Conservation (phyloP, 1,140 invertebrate genomes). For the Habropoda laboriosa region DNA sequence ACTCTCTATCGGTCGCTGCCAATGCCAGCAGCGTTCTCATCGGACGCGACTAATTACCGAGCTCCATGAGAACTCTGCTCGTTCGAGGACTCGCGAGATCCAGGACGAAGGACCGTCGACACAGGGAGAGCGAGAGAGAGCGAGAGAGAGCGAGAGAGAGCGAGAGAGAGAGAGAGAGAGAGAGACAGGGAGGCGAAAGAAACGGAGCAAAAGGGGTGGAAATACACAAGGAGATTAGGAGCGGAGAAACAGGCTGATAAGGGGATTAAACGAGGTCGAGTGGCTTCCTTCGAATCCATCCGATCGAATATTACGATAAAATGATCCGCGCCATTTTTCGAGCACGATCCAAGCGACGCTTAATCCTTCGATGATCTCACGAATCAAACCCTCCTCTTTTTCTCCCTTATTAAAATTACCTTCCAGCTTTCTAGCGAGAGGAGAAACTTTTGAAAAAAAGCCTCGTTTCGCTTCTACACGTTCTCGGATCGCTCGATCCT, state of each 20-base stretch:
- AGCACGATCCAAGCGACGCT: background rate
- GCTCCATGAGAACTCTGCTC: background rate
- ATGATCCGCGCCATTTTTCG: background rate
- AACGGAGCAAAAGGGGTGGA: conserved; percentile 4
- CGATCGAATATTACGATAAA: conserved; percentile 44
- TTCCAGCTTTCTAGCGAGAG: background rate
- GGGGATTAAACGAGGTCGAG: conserved; percentile 46
- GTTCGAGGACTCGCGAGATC: background rate
- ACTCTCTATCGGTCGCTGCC: conserved; percentile 13
- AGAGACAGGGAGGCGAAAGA: conserved; percentile 5
- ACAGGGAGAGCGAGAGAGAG: too few relatives aligned
- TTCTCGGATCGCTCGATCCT: background rate
- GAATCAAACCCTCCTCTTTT: background rate
- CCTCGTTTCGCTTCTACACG: background rate
- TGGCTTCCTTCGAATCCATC: conserved; percentile 36
- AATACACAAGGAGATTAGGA: conserved; percentile 46
- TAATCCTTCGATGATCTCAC: conserved; percentile 9
- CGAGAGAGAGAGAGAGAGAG: background rate
- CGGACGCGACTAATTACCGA: conserved; percentile 15
- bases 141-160: conserved; percentile 12
- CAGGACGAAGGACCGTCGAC: conserved; percentile 5
- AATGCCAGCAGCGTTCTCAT: conserved; percentile 21
- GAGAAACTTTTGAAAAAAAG: background rate
- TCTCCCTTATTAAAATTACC: background rate
- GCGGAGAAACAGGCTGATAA: conserved; percentile 39